Evolutionary conservation across 92 coral and sea anemone species (phyloP).

Genomic region (Epizoanthus scotinus): DNA sequence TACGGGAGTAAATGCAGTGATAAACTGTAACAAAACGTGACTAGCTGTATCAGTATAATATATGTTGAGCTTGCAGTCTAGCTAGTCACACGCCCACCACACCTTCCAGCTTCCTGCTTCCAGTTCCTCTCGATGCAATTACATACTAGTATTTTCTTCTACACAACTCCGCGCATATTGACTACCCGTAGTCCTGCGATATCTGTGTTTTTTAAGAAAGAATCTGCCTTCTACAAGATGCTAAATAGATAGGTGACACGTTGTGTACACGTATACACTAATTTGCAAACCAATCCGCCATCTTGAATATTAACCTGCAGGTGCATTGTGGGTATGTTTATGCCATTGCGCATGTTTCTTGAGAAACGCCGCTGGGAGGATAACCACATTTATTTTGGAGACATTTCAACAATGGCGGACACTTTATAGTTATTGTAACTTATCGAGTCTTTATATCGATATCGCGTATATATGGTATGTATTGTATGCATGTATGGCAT

Average conservation of each 20-base stretch:
- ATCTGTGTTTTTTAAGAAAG: neutral
- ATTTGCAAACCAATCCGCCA: neutral
- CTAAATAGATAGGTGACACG: neutral
- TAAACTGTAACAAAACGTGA: too few species aligned
- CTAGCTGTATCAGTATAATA: too few species aligned
- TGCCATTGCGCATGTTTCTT: neutral
- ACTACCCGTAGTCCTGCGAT: neutral
- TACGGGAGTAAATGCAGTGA: too few species aligned
- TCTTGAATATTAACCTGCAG: neutral
- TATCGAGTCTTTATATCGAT: too few species aligned
- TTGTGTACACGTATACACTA: neutral
- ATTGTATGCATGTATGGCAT: constrained; percentile 29
- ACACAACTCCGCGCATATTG: neutral
- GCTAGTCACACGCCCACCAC: too few species aligned
- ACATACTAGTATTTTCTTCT: neutral
- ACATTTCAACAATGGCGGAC: neutral
- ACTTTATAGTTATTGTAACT: too few species aligned
- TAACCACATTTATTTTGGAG: neutral
- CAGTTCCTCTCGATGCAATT: too few species aligned
- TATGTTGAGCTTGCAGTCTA: too few species aligned
- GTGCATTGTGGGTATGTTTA: neutral
- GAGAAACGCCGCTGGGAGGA: constrained; percentile 15
- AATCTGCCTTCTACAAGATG: neutral
- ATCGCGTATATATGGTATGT: too few species aligned
- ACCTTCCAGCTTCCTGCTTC: too few species aligned